phyloP scores from a whole-genome alignment of 1,140 invertebrate species.

The Lordiphosa stackelbergi region DNA sequence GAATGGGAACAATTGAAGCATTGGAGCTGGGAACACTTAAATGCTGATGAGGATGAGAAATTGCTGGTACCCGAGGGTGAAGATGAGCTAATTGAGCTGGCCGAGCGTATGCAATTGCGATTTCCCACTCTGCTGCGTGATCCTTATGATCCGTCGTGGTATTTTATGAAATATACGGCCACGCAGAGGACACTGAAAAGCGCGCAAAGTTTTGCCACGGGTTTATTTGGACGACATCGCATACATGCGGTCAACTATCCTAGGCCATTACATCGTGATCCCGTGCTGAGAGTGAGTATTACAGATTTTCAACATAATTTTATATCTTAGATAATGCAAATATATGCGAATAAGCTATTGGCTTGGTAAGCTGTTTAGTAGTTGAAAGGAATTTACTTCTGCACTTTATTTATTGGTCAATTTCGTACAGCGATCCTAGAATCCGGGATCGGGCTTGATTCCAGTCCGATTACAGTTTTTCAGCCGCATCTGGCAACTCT shows the following conservation, averaged over 20 bases:
- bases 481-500: neutral
- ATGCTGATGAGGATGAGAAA: constrained; percentile 78
- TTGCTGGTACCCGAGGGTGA: constrained; percentile 82
- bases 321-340: neutral
- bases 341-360: no score
- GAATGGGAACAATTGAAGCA: constrained; percentile 77
- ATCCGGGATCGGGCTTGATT: no score
- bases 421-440: no score
- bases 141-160: constrained; percentile 79
- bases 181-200: constrained; percentile 86
- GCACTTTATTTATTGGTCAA: no score
- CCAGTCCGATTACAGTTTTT: no score
- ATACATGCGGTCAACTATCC: constrained; percentile 81
- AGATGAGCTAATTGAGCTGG: constrained; percentile 82
- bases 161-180: constrained; percentile 85
- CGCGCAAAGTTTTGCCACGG: constrained; percentile 84
- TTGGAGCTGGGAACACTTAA: constrained; percentile 78
- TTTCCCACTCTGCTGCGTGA: constrained; percentile 81
- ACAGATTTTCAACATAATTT: neutral
- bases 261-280: constrained; percentile 81
- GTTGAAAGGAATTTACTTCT: no score
- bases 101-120: constrained; percentile 81
- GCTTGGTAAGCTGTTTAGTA: no score
- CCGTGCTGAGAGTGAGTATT: constrained; percentile 83
- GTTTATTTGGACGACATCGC: constrained; percentile 83